Conservation (phyloP, 2,797 vertebrate genomes). For the Poecilia gillii region DNA sequence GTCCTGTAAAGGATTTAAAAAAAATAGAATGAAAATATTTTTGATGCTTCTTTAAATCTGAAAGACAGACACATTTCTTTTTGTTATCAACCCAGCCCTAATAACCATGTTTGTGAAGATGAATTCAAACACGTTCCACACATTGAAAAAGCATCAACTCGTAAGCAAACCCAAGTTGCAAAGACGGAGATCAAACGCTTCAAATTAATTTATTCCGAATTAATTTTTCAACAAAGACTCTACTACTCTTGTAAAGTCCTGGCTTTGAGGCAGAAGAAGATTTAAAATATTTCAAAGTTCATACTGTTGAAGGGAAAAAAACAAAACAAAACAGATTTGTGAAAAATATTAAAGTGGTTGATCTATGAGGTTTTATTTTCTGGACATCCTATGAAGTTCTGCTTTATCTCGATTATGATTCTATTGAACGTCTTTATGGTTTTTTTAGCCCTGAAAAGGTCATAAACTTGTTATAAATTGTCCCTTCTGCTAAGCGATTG, state of each 20-base stretch:
- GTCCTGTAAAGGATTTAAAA: background rate
- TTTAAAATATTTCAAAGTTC: background rate
- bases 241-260: background rate
- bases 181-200: constrained; percentile 12
- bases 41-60: background rate
- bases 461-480: constrained; percentile 31
- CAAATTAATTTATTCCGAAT: background rate
- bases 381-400: background rate
- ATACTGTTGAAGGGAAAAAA: too few species aligned
- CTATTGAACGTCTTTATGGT: constrained; percentile 12
- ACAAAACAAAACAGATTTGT: background rate
- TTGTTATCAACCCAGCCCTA: background rate
- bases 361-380: constrained; percentile 15
- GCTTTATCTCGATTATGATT: constrained; percentile 37
- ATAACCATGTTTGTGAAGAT: background rate
- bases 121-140: background rate
- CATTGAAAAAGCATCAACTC: background rate
- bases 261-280: background rate
- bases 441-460: constrained; percentile 46
- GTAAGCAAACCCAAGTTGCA: background rate
- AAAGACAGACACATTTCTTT: background rate
- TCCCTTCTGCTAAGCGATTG: constrained; percentile 18
- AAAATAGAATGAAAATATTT: background rate
- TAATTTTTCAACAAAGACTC: background rate
- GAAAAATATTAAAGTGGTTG: background rate